phyloP scores from a whole-genome alignment of 2,797 vertebrate species.

The Rhynchotus rufescens region DNA sequence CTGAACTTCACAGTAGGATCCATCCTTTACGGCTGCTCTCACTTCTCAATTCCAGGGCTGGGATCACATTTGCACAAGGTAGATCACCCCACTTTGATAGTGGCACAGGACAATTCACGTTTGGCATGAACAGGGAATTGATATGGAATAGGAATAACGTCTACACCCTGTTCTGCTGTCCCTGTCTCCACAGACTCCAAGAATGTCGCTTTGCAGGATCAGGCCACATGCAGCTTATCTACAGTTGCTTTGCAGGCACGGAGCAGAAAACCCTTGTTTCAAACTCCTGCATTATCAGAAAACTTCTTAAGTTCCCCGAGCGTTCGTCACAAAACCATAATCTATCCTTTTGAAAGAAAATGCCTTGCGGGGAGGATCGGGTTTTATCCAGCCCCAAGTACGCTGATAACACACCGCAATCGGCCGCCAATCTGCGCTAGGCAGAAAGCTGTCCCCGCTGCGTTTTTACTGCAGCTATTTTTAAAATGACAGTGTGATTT shows the following conservation, averaged over 20 bases:
- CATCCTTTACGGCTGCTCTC: not conserved
- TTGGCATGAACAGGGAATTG: not conserved
- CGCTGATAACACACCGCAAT: conserved; percentile 1
- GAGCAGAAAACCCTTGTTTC: not conserved
- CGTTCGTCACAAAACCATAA: not conserved
- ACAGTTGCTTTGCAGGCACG: fast-evolving
- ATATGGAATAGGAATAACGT: not conserved
- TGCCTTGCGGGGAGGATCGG: not conserved
- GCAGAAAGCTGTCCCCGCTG: not conserved
- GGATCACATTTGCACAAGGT: not conserved
- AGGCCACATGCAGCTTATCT: not conserved
- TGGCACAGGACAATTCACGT: not conserved
- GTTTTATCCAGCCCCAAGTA: conserved; percentile 38
- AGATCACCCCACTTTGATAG: not conserved
- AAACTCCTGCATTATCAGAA: not conserved
- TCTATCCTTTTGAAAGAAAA: not conserved
- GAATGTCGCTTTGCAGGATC: not conserved
- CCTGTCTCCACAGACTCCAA: not conserved
- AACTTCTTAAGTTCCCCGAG: conserved; percentile 30
- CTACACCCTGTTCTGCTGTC: not conserved
- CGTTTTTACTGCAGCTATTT: conserved; percentile 42
- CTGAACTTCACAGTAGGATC: not conserved
- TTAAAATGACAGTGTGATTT: conserved; percentile 51
- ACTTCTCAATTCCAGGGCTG: not conserved
- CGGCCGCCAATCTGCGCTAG: not conserved